Evolutionary conservation across 2,888 invertebrate species (phyloP).

Genomic region (Lissocephala sabroskyi): DNA sequence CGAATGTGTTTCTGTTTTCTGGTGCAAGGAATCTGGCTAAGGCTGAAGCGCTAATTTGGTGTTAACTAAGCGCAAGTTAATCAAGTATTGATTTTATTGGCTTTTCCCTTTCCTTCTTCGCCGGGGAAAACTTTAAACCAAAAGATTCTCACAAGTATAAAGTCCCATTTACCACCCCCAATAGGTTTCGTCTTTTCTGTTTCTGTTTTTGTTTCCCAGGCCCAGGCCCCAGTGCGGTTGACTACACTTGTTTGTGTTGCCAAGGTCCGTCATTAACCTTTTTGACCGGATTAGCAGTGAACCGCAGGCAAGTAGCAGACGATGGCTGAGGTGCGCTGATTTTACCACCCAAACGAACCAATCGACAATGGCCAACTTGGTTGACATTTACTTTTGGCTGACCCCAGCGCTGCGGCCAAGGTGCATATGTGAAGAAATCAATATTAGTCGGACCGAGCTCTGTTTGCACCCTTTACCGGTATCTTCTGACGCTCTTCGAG

Average conservation of each 20-base stretch:
- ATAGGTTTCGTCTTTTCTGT: not conserved
- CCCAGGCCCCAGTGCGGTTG: not conserved
- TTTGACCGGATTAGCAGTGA: conserved; percentile 58
- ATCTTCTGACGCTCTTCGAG: conserved; percentile 6
- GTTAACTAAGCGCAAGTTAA: conserved; percentile 22
- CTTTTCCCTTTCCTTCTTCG: no score
- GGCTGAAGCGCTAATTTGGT: conserved; percentile 4
- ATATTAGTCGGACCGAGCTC: conserved; percentile 24
- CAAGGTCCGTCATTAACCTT: conserved; percentile 34
- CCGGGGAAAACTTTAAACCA: not conserved
- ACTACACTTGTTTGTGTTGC: not conserved
- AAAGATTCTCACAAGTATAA: conserved; percentile 52
- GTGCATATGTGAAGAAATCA: conserved; percentile 51
- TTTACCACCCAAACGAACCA: conserved; percentile 14
- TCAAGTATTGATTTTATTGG: no score
- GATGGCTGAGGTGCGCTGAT: not conserved
- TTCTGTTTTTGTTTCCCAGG: no score
- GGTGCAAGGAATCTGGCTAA: conserved; percentile 24
- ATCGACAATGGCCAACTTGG: conserved; percentile 39
- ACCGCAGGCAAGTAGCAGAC: conserved; percentile 33
- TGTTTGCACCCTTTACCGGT: not conserved
- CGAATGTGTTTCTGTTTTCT: conserved; percentile 10
- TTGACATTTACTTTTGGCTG: conserved; percentile 67
- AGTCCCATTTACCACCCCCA: conserved; percentile 24
- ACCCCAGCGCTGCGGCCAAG: conserved; percentile 66